phyloP scores from a whole-genome alignment of 1,140 invertebrate species.

The Apocrypta bakeri region DNA sequence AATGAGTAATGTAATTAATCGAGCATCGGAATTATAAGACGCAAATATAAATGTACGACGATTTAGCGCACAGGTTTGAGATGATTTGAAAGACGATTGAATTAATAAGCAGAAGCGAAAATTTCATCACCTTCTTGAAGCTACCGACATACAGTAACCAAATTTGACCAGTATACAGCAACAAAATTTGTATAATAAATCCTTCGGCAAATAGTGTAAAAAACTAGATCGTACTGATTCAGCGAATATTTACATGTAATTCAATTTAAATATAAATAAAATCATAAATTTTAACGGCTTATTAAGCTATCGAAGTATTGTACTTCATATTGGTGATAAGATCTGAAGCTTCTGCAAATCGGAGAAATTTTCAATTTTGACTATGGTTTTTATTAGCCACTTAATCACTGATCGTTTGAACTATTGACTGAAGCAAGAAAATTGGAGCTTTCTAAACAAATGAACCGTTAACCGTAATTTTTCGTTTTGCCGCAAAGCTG shows the following conservation, averaged over 20 bases:
- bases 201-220: neutral
- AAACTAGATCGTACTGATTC: neutral
- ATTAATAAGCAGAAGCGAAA: conserved; percentile 10
- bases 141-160: neutral
- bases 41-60: neutral
- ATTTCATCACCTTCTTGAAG: neutral
- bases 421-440: neutral
- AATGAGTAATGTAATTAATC: conserved; percentile 9
- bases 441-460: neutral
- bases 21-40: neutral
- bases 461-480: neutral
- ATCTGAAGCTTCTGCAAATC: neutral
- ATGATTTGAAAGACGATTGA: neutral
- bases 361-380: neutral
- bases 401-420: neutral
- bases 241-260: too few species aligned
- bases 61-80: neutral
- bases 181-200: neutral
- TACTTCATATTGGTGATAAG: neutral
- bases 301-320: neutral
- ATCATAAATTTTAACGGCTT: neutral
- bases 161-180: neutral
- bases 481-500: neutral
- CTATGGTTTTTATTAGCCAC: neutral
- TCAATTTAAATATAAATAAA: neutral